Base-by-base conservation (phyloP, 2,888 invertebrate species). In the Andrena flavipes region DNA sequence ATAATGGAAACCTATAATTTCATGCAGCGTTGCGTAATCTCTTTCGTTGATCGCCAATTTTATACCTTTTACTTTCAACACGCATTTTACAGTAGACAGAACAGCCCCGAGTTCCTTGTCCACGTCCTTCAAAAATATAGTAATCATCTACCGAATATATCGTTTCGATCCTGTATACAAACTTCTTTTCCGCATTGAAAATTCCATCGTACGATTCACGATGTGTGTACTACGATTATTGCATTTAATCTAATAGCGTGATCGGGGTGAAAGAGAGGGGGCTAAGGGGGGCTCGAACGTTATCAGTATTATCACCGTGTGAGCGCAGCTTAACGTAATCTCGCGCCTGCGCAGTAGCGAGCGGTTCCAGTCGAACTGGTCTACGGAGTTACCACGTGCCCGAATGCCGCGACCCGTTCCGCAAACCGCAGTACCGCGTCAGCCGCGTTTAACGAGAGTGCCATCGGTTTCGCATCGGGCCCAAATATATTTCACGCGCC, bases 381-480 rank as follows among this genome's bases (percentile, higher is more conserved):
- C 76, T 65, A 51, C 56, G 26, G 67, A 51, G 69, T 76, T 79
- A 74, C 89, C 89, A 88, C 87, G 84, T 89, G 87, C 80, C 56
- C 86, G 82, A 82, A 84, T 87, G 85, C 80, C 82, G 84, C 81
- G 83, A 71, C 76, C 42, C 76, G 82, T 80, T 85, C 87, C 84
- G 81, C 80, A 64, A 78, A 77, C 77, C 59, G 59, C 85, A 85
- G 80, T 88, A 71, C 65, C 68, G 69, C 67, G 75, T 74, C 76
- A 76, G 72, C 78, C 49, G 79, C 74, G 42, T 65, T 74, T 79
- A 72, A 77, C 79, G 71, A 68, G 62, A 69, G 70, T 64, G 69
- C 35, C 16, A 59, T 16, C 42, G 13, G 2, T 35, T 23, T 13
- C 33, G 23, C 20, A 42, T 16, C 4, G 30, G 16, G 3, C 56